phyloP scores from a whole-genome alignment of 2,888 invertebrate genomes.

The Halictus ligatus region DNA sequence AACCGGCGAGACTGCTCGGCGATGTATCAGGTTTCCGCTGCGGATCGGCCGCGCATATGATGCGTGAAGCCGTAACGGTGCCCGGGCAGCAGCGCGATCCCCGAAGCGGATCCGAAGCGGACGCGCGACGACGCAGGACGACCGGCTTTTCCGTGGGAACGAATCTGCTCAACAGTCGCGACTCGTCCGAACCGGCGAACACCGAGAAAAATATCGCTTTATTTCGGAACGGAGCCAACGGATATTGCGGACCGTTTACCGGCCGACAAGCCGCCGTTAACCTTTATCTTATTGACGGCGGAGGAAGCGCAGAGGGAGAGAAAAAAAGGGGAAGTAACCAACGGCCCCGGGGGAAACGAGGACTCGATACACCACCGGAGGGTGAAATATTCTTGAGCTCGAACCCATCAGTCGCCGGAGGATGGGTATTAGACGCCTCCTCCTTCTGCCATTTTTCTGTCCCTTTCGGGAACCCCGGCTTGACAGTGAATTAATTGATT shows the following conservation, averaged over 20 bases:
- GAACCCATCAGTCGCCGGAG: neutral
- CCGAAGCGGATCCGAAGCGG: conserved; percentile 1
- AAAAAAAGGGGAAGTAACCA: neutral
- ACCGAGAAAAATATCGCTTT: conserved; percentile 51
- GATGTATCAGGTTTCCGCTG: conserved; percentile 66
- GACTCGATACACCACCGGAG: conserved; percentile 14
- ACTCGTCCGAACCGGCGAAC: conserved; percentile 27
- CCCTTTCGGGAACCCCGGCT: neutral
- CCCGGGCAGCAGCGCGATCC: neutral
- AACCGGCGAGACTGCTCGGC: conserved; percentile 2
- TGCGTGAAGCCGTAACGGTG: conserved; percentile 69
- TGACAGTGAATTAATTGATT: conserved; percentile 19
- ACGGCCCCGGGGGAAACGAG: conserved; percentile 8
- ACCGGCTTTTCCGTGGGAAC: conserved; percentile 56
- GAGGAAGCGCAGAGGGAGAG: no score
- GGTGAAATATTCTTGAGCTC: conserved; percentile 47
- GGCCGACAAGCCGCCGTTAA: conserved; percentile 49
- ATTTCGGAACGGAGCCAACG: conserved; percentile 60
- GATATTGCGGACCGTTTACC: conserved; percentile 62
- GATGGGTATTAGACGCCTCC: neutral
- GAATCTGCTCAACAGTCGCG: neutral
- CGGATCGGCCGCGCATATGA: conserved; percentile 58
- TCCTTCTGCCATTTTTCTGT: neutral
- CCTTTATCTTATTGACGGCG: conserved; percentile 51
- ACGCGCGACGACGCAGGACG: conserved; percentile 14